A percentile compares a stretch with the other conserved stretches of the same genome.
These are phyloP conservation scores for Galemys pyrenaicus DNA, from an alignment of 2,113 vertebrate species.

Conservation along the genomic window DNA sequence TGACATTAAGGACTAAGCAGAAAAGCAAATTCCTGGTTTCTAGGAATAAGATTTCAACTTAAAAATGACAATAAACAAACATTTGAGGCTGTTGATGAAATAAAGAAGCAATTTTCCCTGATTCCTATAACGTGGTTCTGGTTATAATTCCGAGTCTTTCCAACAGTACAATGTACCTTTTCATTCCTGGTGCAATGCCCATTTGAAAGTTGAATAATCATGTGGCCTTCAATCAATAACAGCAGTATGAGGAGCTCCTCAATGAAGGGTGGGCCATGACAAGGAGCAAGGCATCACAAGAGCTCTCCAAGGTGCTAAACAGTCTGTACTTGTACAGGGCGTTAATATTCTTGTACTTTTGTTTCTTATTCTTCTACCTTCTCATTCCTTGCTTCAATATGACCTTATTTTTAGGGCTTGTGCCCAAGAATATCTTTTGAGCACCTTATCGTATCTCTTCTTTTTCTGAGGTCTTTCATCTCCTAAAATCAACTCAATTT, in stretches of 20 bases:
- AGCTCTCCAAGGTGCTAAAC: neutral
- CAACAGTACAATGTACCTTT: neutral
- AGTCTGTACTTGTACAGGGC: neutral
- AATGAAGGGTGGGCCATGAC: neutral
- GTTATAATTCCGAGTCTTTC: neutral
- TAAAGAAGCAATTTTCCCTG: neutral
- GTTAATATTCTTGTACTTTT: neutral
- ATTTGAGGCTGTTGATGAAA: neutral
- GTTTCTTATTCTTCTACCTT: neutral
- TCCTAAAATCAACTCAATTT: constrained; percentile 13
- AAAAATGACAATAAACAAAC: neutral
- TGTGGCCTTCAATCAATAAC: neutral
- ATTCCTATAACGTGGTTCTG: neutral
- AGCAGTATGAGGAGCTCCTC: neutral
- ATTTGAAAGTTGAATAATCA: neutral
- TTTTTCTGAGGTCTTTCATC: constrained; percentile 13
- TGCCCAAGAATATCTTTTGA: neutral
- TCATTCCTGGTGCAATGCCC: neutral
- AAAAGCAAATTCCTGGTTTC: neutral
- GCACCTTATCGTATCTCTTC: neutral
- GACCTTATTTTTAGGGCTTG: neutral
- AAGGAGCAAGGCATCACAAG: neutral
- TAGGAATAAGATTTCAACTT: neutral
- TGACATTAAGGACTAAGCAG: neutral
- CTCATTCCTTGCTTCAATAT: neutral